Conservation (phyloP, 1,140 invertebrate species). For the Drosophila kepulauana region DNA sequence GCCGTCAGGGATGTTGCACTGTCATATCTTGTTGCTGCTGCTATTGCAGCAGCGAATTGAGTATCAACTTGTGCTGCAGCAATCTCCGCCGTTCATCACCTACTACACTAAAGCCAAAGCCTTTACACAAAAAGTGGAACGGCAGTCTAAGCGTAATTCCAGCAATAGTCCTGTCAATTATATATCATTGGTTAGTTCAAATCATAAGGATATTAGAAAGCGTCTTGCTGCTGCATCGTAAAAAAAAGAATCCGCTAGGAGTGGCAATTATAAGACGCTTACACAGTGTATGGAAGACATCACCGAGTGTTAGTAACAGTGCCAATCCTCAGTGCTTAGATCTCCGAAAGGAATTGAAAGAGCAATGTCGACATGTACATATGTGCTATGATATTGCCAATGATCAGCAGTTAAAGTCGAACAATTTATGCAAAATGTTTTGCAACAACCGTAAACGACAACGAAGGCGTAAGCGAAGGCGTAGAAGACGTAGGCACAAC, state of each 20-base stretch:
- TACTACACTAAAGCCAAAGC: background rate
- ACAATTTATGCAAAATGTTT: slow-evolving; percentile 69
- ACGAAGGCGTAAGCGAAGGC: slow-evolving; percentile 54
- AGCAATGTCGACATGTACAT: slow-evolving; percentile 41
- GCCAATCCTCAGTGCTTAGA: slow-evolving; percentile 17
- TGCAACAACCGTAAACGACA: slow-evolving; percentile 67
- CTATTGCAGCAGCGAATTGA: slow-evolving; percentile 36
- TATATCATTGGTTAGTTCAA: slow-evolving; percentile 41
- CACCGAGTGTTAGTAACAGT: slow-evolving; percentile 3
- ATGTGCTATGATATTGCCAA: slow-evolving; percentile 56
- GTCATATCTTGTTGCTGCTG: slow-evolving; percentile 60
- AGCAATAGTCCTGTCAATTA: slow-evolving; percentile 31
- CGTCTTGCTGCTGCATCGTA: slow-evolving; percentile 43
- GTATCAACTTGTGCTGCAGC: slow-evolving; percentile 20
- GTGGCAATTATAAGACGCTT: background rate
- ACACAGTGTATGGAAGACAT: background rate
- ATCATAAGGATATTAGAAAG: slow-evolving; percentile 49
- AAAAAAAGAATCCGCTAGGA: background rate
- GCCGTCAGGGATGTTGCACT: slow-evolving; percentile 69
- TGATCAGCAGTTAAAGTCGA: slow-evolving; percentile 72
- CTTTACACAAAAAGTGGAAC: slow-evolving; percentile 21
- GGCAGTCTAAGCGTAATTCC: slow-evolving; percentile 19
- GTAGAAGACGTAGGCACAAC: slow-evolving; percentile 44
- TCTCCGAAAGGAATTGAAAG: slow-evolving; percentile 34
- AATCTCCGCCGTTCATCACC: slow-evolving; percentile 17